Conservation (phyloP, 2,113 vertebrate genomes). For the Trichomycterus rosablanca region DNA sequence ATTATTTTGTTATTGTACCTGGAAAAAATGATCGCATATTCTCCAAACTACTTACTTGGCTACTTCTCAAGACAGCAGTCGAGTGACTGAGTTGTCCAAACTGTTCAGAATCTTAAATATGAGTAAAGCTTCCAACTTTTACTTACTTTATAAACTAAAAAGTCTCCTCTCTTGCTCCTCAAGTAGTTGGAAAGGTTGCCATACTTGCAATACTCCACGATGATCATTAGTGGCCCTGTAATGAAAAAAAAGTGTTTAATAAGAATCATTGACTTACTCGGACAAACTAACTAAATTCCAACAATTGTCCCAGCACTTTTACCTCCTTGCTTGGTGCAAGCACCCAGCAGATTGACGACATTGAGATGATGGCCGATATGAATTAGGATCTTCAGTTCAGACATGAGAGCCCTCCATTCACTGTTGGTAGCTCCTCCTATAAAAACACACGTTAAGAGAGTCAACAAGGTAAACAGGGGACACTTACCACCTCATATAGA, state of each 20-base stretch:
- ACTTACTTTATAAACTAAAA: conserved; percentile 84
- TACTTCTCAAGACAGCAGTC: no score
- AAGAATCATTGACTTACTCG: not conserved
- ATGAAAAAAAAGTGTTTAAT: conserved; percentile 4
- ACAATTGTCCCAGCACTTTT: conserved; percentile 35
- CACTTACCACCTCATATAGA: no score
- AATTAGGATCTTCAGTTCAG: conserved; percentile 91
- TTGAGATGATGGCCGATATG: conserved; percentile 92
- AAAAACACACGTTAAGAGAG: no score
- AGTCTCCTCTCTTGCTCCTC: conserved; percentile 82
- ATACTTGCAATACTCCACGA: conserved; percentile 92
- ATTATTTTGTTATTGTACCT: no score
- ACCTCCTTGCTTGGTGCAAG: conserved; percentile 93
- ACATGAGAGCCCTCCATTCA: conserved; percentile 90
- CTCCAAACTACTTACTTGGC: no score
- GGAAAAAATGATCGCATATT: no score
- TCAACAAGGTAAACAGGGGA: no score
- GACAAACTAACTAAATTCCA: not conserved
- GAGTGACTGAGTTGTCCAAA: no score
- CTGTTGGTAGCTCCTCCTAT: conserved; percentile 88
- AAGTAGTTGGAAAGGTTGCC: conserved; percentile 90
- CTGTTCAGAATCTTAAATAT: no score
- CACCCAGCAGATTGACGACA: conserved; percentile 89
- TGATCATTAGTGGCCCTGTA: conserved; percentile 87
- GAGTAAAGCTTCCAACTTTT: not conserved